Evolutionary conservation across 2,113 vertebrate species (phyloP), one percentile per base, ranked within the genome.

Genomic region (Oreochromis aureus): DNA sequence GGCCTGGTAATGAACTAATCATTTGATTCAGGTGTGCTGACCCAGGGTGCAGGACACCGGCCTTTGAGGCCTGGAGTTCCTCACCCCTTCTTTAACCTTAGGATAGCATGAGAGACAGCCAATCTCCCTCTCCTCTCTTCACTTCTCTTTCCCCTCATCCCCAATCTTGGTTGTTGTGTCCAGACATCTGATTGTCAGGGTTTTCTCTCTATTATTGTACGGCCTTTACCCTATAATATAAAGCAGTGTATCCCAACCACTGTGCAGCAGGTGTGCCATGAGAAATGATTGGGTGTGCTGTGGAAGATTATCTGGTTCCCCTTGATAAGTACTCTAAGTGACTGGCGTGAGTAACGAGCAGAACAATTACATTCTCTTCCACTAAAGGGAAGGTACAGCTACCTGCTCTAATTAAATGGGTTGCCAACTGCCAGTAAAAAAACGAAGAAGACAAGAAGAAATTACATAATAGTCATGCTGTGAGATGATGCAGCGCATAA

Each of bases 41-140:
- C 16, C 7, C 46, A 48, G 15, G 46, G 0, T 48, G 51, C 51
- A 53, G 51, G 51, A 53, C 18, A n/a, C 8, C 3, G 0, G 2
- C 51, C 51, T 5, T 53, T 5, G 3, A 19, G 46, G 51, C 51
- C 3, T 53, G 51, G 51, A 0, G 51, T 53, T 53, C 19, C 51
- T 53, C 51, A 53, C 51, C 27, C 27, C 27, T 53, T 18, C 18
- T 19, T 53, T 53, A 53, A 53, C 10, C 0, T 53, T 18, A 4
- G 46, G 15, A 54, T 54, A 24, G 24, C 24, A 24, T 24, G 24
- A 24, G 24, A 24, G 24, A 24, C 24, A 24, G 24, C 0, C 19
- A 22, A 10, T 54, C 53, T 54, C 53, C 53, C n/a, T n/a, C n/a
- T n/a, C 53, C 53, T 54, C 53, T 3, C 53, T 54, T 11, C 5